Conservation (phyloP, 2,797 vertebrate genomes). For the Intellagama lesueurii region DNA sequence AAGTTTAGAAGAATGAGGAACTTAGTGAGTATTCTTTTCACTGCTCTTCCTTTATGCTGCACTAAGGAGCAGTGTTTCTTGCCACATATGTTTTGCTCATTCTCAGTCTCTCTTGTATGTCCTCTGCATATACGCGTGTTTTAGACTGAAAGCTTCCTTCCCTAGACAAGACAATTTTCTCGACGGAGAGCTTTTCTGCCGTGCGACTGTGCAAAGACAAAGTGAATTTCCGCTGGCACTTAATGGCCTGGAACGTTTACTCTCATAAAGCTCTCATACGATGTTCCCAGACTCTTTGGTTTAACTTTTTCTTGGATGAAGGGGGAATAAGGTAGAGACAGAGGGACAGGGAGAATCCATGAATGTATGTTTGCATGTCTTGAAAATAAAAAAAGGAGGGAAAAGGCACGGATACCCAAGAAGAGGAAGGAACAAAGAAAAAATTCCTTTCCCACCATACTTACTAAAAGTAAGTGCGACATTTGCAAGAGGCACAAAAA, state of each 20-base stretch:
- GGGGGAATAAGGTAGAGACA: background rate
- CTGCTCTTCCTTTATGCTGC: background rate
- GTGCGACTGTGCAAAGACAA: background rate
- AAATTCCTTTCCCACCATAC: background rate
- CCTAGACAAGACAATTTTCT: background rate
- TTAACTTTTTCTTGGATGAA: background rate
- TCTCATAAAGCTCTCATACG: constrained; percentile 9
- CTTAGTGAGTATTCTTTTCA: too few relatives aligned
- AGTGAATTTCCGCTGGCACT: constrained; percentile 9
- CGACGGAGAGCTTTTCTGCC: constrained; percentile 10
- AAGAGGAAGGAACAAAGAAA: background rate
- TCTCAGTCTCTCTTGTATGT: background rate
- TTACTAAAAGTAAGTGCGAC: background rate
- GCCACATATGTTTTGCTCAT: rapidly evolving
- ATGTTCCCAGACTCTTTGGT: background rate
- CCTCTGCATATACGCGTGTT: background rate
- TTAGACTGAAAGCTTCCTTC: background rate
- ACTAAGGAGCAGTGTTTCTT: rapidly evolving
- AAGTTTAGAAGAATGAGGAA: too few relatives aligned
- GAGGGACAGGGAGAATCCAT: background rate
- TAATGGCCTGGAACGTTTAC: constrained; percentile 24
- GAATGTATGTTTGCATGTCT: background rate
- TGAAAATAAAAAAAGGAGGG: background rate
- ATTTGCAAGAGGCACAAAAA: background rate
- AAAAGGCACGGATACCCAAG: background rate